Evolutionary conservation across 2,113 vertebrate genomes (phyloP).

Genomic region (Misgurnus mizolepis): DNA sequence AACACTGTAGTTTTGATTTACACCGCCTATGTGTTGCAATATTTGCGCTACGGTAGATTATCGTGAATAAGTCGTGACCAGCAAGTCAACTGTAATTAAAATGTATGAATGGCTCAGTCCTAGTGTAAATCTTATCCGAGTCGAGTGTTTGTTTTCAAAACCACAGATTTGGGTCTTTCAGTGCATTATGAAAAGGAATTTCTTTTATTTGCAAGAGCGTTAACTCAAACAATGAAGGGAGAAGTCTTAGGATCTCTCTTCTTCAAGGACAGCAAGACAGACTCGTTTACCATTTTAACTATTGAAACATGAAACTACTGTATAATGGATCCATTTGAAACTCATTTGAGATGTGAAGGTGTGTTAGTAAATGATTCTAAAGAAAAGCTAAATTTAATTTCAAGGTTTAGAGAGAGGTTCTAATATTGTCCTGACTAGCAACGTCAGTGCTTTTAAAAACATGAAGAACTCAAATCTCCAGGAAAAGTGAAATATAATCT

Average conservation of each 20-base stretch:
- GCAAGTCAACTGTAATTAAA: constrained; percentile 36
- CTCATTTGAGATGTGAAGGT: too few species aligned
- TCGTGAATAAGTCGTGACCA: constrained; percentile 23
- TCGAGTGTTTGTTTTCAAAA: constrained; percentile 9
- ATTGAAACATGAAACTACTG: too few species aligned
- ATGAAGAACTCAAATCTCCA: background rate
- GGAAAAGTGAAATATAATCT: constrained; percentile 11
- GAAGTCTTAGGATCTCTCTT: too few species aligned
- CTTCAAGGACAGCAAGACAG: too few species aligned
- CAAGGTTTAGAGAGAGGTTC: background rate
- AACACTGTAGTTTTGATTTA: constrained; percentile 7
- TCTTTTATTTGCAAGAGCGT: background rate
- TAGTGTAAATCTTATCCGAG: background rate
- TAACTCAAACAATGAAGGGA: background rate
- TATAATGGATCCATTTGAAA: too few species aligned
- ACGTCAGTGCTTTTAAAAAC: background rate
- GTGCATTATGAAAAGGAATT: background rate
- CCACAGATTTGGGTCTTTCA: background rate
- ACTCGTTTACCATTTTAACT: too few species aligned
- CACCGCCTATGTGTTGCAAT: background rate
- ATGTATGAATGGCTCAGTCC: constrained; percentile 21
- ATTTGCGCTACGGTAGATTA: background rate
- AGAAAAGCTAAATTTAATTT: background rate
- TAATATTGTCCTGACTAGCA: background rate
- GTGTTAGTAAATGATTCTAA: too few species aligned